Conservation (phyloP, 2,888 invertebrate genomes). For the Zele albiditarsus region DNA sequence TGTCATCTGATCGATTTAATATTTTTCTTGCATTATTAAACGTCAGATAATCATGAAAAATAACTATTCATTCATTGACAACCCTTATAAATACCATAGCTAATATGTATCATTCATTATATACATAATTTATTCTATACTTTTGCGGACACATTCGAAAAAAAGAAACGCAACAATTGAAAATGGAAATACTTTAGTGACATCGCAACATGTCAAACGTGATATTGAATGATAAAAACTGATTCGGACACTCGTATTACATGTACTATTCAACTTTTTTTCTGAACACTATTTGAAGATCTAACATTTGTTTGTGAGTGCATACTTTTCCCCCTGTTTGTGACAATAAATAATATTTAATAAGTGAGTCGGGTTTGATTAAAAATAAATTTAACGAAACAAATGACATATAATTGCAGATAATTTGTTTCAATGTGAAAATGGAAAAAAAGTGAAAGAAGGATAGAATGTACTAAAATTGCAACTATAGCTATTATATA, state of each 20-base stretch:
- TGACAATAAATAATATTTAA: no score
- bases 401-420: no score
- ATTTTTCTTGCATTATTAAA: not conserved
- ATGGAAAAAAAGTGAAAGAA: no score
- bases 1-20: not conserved
- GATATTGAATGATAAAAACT: not conserved
- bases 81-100: conserved; percentile 56
- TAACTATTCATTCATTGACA: conserved; percentile 54
- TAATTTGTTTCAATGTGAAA: no score
- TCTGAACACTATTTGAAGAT: not conserved
- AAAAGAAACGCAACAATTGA: not conserved
- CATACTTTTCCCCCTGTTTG: no score
- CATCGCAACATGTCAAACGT: not conserved
- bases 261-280: not conserved
- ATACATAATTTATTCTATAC: conserved; percentile 51
- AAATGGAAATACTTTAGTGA: not conserved
- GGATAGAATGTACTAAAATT: no score
- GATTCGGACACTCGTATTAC: not conserved
- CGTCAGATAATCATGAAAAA: conserved; percentile 54
- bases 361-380: no score
- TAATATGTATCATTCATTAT: conserved; percentile 53
- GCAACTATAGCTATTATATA: not conserved
- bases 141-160: not conserved
- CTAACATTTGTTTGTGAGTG: no score
- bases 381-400: no score